A percentile compares a stretch with the other conserved stretches of the same genome.
Evolutionary conservation across 2,797 vertebrate genomes (phyloP).

Genomic region (Heteromormyrus szaboi): DNA sequence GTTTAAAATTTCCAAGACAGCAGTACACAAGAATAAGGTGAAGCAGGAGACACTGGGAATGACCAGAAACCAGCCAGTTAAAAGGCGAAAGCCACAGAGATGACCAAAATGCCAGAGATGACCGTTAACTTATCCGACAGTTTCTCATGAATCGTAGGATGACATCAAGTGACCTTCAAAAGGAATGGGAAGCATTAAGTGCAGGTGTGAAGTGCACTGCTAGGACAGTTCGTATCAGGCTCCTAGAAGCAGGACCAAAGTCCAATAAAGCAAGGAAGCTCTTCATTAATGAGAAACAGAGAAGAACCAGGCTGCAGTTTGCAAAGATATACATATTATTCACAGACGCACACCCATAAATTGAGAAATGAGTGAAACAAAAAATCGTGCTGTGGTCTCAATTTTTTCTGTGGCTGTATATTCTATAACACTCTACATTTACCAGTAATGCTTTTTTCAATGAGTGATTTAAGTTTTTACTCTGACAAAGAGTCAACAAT

Average conservation of each 20-base stretch:
- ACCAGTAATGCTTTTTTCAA: background rate
- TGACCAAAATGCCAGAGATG: background rate
- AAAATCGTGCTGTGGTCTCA: background rate
- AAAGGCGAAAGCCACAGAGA: background rate
- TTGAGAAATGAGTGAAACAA: background rate
- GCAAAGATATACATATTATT: no score
- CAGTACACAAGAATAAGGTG: background rate
- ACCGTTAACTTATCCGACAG: background rate
- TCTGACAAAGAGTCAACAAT: background rate
- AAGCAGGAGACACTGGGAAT: no score
- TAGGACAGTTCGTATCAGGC: no score
- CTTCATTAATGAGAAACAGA: no score
- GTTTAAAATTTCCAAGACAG: no score
- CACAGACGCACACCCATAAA: background rate
- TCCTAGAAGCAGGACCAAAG: no score
- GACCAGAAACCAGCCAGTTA: background rate
- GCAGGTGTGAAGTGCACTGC: no score
- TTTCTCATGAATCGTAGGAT: no score
- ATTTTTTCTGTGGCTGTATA: background rate
- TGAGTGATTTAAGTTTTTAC: background rate
- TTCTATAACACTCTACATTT: background rate
- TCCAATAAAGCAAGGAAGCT: no score
- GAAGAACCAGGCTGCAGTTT: no score
- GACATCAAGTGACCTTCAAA: no score
- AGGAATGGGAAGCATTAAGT: no score